Percentiles rank a stretch among this genome's conserved stretches.
Evolutionary conservation across 1,140 invertebrate genomes (phyloP).

Genomic region (Caenorhabditis inopinata): DNA sequence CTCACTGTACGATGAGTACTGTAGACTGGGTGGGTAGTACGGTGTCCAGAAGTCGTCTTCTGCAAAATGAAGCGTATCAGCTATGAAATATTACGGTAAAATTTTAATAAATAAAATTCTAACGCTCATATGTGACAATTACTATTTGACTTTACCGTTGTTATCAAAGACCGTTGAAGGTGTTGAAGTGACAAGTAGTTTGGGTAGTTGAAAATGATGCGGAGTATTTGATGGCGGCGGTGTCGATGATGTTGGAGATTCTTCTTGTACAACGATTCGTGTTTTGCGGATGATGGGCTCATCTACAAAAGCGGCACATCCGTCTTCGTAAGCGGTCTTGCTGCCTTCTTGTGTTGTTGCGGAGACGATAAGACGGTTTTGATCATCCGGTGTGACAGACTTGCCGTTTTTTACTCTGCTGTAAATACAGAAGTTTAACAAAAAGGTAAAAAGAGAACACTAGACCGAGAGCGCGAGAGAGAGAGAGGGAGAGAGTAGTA

Average conservation of each 20-base stretch:
- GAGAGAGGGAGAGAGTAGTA: too few relatives aligned
- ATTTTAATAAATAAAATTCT: too few relatives aligned
- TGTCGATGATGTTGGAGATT: background rate
- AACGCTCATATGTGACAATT: too few relatives aligned
- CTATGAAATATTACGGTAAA: too few relatives aligned
- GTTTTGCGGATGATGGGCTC: background rate
- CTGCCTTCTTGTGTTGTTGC: background rate
- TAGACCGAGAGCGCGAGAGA: too few relatives aligned
- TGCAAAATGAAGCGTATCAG: too few relatives aligned
- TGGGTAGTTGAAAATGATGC: background rate
- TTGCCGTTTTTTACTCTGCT: background rate
- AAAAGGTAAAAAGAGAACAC: too few relatives aligned
- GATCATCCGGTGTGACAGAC: constrained; percentile 12
- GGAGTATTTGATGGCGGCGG: background rate
- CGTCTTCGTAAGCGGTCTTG: background rate
- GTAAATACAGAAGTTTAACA: too few relatives aligned
- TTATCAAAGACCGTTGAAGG: background rate
- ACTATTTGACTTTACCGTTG: too few relatives aligned
- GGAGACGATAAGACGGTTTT: background rate
- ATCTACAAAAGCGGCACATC: background rate
- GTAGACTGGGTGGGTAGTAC: background rate
- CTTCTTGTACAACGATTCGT: background rate
- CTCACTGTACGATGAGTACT: constrained; percentile 10
- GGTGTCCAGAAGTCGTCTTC: background rate
- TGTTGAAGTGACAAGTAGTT: background rate